Evolutionary conservation across 2,888 invertebrate genomes (phyloP).

Genomic region (Melanotus villosus): DNA sequence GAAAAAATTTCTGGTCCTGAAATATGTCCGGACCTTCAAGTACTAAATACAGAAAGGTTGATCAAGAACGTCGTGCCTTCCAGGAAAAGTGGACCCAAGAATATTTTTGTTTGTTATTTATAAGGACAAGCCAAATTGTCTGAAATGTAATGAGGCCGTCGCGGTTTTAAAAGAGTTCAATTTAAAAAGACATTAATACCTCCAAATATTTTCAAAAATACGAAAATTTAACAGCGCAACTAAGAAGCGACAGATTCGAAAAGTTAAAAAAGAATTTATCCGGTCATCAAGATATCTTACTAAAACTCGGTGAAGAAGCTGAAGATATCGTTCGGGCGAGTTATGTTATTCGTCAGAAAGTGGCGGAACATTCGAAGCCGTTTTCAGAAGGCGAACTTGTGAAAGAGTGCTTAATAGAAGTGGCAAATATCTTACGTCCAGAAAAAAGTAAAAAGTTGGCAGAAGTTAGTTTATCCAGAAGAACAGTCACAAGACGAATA

Average conservation of each 20-base stretch:
- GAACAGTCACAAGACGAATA: slow-evolving; percentile 40
- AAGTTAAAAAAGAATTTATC: slow-evolving; percentile 40
- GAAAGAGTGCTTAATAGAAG: slow-evolving; percentile 34
- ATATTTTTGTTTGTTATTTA: slow-evolving; percentile 52
- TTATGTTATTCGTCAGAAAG: slow-evolving; percentile 27
- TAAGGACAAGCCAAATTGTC: slow-evolving; percentile 47
- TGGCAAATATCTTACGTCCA: slow-evolving; percentile 37
- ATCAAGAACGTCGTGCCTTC: slow-evolving; percentile 39
- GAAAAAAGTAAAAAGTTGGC: slow-evolving; percentile 37
- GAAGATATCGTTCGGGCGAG: slow-evolving; percentile 40
- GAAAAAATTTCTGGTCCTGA: slow-evolving; percentile 6
- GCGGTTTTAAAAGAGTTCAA: slow-evolving; percentile 47
- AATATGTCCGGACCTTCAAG: slow-evolving; percentile 16
- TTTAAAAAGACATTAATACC: slow-evolving; percentile 43
- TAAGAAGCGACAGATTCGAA: slow-evolving; percentile 23
- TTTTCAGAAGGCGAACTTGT: slow-evolving; percentile 21
- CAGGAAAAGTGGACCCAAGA: slow-evolving; percentile 45
- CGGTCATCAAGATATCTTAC: slow-evolving; percentile 14
- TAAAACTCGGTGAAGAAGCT: slow-evolving; percentile 30
- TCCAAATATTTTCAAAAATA: slow-evolving; percentile 36
- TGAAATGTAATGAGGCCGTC: slow-evolving; percentile 46
- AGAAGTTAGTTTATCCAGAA: slow-evolving; percentile 39
- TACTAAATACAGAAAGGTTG: slow-evolving; percentile 49
- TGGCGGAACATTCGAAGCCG: slow-evolving; percentile 20
- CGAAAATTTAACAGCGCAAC: slow-evolving; percentile 24